Conservation (phyloP, 2,113 vertebrate genomes). For the Turdus rufiventris region DNA sequence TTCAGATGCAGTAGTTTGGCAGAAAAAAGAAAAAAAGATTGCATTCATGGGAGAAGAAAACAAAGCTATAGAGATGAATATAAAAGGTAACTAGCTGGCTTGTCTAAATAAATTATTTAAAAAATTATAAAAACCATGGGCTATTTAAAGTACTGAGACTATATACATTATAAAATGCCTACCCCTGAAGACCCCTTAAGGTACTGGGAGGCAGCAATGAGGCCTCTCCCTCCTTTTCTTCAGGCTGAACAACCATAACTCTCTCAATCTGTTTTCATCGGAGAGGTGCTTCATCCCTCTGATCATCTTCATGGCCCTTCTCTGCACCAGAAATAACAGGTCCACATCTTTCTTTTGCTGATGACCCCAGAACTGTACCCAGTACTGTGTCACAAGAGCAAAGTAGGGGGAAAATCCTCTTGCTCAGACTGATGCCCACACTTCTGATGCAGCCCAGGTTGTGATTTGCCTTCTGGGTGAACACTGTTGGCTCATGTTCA, state of each 20-base stretch:
- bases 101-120: not conserved
- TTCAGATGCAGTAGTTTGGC: not conserved
- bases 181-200: accelerated
- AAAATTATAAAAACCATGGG: not conserved
- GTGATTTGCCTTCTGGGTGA: accelerated
- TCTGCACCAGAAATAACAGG: accelerated
- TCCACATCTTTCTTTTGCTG: not conserved
- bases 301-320: not conserved
- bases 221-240: not conserved
- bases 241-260: not conserved
- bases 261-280: not conserved
- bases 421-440: too few relatives aligned
- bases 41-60: not conserved
- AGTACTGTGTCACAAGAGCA: not conserved
- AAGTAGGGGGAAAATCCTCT: not conserved
- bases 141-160: not conserved
- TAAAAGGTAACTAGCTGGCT: not conserved
- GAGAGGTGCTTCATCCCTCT: not conserved
- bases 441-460: not conserved
- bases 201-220: not conserved
- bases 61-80: not conserved
- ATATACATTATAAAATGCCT: not conserved
- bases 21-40: not conserved
- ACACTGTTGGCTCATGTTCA: accelerated
- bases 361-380: not conserved